These are phyloP conservation scores for Rotaria macrura DNA, from an alignment of 2,888 invertebrate genomes.

Conservation along the genomic window DNA sequence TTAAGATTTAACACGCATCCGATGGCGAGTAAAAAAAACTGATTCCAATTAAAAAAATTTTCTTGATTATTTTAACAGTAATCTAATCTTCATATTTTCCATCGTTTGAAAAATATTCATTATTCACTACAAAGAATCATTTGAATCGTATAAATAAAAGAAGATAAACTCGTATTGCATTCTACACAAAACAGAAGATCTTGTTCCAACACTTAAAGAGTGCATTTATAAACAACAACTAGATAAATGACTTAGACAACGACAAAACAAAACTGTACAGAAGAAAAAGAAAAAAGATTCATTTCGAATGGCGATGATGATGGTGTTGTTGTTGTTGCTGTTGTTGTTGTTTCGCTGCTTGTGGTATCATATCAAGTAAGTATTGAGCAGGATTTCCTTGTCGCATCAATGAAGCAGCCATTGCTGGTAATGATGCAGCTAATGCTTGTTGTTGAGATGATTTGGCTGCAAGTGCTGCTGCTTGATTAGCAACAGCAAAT, in stretches of 20 bases:
- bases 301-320: constrained; percentile 1
- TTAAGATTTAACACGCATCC: no score
- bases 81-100: no score
- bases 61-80: no score
- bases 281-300: neutral
- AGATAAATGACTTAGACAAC: constrained; percentile 6
- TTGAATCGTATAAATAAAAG: neutral
- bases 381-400: neutral
- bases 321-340: neutral
- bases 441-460: neutral
- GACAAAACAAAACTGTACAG: neutral
- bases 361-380: neutral
- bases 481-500: neutral
- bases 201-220: neutral
- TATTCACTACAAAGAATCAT: no score
- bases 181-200: neutral
- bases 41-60: no score
- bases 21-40: no score
- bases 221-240: neutral
- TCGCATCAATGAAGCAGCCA: neutral
- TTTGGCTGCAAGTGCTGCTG: neutral
- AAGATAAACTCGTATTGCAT: neutral
- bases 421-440: neutral
- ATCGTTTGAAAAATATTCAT: no score
- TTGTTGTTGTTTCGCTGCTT: constrained; percentile 6